Evolutionary conservation across 2,888 invertebrate species (phyloP).

Genomic region (Rhagium mordax): DNA sequence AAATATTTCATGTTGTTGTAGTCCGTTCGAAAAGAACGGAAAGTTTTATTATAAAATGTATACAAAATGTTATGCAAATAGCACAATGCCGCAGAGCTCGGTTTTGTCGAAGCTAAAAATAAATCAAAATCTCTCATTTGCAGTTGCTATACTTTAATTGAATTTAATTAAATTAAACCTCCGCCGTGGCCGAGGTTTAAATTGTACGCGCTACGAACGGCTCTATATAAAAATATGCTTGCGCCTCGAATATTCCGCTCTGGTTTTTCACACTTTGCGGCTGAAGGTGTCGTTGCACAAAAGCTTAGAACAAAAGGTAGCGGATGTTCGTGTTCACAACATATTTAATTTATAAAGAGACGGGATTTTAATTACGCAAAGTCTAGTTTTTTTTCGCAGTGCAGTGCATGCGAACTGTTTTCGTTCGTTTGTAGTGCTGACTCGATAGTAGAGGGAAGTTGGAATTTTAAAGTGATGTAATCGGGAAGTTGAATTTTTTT

Average conservation of each 20-base stretch:
- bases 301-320: slow-evolving; percentile 21
- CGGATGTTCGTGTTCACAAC: slow-evolving; percentile 31
- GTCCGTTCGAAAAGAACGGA: not conserved
- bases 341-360: slow-evolving; percentile 31
- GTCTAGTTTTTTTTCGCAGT: slow-evolving; percentile 16
- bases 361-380: slow-evolving; percentile 27
- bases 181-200: not conserved
- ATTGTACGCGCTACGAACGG: not conserved
- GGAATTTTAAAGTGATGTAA: too few species aligned
- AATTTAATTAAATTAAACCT: not conserved
- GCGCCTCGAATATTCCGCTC: not conserved
- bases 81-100: not conserved
- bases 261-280: slow-evolving; percentile 24
- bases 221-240: not conserved
- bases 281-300: slow-evolving; percentile 26
- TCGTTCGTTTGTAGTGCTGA: not conserved
- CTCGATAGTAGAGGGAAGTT: too few species aligned
- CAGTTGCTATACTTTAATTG: not conserved
- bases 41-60: not conserved
- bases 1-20: not conserved
- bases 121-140: not conserved
- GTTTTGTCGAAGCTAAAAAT: not conserved
- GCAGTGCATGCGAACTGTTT: not conserved
- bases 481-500: too few species aligned
- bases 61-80: not conserved